Evolutionary conservation across 2,113 vertebrate species (phyloP), one percentile per base, ranked within the genome.

Genomic region (Melanerpes formicivorus): DNA sequence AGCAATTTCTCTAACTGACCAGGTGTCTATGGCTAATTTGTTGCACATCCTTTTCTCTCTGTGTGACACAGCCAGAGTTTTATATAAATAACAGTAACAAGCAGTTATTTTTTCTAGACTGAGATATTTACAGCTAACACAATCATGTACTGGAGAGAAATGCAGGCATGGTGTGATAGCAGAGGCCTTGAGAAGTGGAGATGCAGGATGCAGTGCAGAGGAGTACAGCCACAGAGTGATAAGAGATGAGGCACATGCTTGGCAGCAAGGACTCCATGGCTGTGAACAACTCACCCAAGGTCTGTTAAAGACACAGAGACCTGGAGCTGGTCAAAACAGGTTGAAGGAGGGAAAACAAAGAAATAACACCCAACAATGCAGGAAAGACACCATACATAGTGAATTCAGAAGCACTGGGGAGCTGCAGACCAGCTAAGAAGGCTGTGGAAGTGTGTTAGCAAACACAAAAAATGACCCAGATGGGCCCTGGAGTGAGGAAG

Each of bases 1-100:
- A 94, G 65, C 42, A 83, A n/a, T 75, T 95, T 78, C 62, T 93
- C 54, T 78, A 75, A 77, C 50, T 76, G 78, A 85, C 56, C 58
- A 88, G 73, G 80, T 90, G 66, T 71, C 80, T 60, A 32, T 8
- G n/a, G 65, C 56, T 65, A 23, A 83, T 83, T 56, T 75, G 27
- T 56, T 90, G 83, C 80, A 60, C 37, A 71, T 77, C 66, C 79
- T 74, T 84, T 94, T 94, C 88, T 82, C 87, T 96, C 22, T 37
- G 60, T 15, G 58, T 18, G 30, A 67, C 80, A 88, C 60, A 87
- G 63, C 56, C 37, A 59, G 1, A 56, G 58, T 40, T 95, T 92
- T 63, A 82, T 37, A 63, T 40, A 80, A 80, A 64, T 71, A 94
- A 74, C 9, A 9, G 32, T 74, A 67, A 78, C 29, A 73, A 80